Evolutionary conservation across 2,113 vertebrate genomes (phyloP).

Genomic region (Phalacrocorax brasilianus): DNA sequence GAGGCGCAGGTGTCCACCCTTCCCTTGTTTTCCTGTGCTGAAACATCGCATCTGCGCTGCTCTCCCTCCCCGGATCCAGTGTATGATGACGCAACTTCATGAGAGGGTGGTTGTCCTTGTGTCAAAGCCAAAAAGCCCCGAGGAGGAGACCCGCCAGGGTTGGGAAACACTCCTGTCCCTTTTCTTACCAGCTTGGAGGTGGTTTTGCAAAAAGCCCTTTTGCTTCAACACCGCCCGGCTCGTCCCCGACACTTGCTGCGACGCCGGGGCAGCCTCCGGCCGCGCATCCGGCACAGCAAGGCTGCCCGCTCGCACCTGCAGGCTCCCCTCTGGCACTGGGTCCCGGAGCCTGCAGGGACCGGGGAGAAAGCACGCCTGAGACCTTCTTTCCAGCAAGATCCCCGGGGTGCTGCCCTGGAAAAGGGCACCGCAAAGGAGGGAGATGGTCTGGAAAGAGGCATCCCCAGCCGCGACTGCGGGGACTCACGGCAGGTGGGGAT

Average conservation of each 20-base stretch:
- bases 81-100: background rate
- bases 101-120: background rate
- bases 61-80: background rate
- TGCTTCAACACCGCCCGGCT: background rate
- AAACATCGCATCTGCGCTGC: background rate
- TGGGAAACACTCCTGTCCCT: background rate
- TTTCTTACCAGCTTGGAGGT: background rate
- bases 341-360: background rate
- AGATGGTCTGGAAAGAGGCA: fast-evolving
- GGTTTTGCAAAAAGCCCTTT: background rate
- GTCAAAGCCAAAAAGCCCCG: background rate
- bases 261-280: background rate
- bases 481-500: slow-evolving; percentile 41
- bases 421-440: background rate
- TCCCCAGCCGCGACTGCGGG: fast-evolving
- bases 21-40: background rate
- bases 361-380: background rate
- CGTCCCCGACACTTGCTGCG: background rate
- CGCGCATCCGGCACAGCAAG: background rate
- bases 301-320: slow-evolving; percentile 26
- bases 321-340: background rate
- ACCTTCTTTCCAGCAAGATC: fast-evolving
- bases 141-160: background rate
- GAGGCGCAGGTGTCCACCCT: background rate
- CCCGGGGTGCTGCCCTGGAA: fast-evolving